phyloP scores from a whole-genome alignment of 2,113 vertebrate species.

The Rhynchomys soricoides region DNA sequence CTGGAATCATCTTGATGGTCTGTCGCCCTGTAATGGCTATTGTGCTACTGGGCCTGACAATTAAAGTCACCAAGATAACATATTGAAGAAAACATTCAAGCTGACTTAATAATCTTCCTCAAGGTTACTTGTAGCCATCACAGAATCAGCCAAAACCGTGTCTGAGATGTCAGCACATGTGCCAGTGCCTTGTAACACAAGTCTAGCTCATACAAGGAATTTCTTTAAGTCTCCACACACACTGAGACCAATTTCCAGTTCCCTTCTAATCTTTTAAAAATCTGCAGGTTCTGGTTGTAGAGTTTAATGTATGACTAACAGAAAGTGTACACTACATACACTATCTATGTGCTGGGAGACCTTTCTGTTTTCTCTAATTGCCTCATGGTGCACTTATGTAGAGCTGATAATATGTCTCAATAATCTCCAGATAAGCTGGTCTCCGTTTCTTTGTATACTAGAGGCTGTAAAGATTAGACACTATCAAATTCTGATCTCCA shows the following conservation, averaged over 20 bases:
- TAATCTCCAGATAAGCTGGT: neutral
- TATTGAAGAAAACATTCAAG: neutral
- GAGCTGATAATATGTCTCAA: neutral
- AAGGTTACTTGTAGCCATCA: neutral
- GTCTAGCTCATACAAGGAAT: neutral
- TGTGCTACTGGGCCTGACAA: neutral
- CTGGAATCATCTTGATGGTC: too few species aligned
- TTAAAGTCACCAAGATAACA: neutral
- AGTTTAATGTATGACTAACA: neutral
- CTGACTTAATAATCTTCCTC: neutral
- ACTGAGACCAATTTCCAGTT: neutral
- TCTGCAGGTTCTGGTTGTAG: neutral
- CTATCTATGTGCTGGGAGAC: neutral
- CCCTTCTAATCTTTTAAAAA: neutral
- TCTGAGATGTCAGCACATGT: neutral
- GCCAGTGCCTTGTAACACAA: neutral
- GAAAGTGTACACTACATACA: neutral
- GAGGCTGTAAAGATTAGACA: neutral
- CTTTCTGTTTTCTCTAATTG: neutral
- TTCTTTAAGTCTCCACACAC: neutral
- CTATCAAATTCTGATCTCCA: neutral
- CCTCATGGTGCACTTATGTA: neutral
- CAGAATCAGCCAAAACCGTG: neutral
- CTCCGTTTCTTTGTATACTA: neutral
- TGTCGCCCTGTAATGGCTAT: too few species aligned